These are phyloP conservation scores for Micromussa lordhowensis DNA, from an alignment of 92 coral and sea anemone genomes.

Conservation along the genomic window DNA sequence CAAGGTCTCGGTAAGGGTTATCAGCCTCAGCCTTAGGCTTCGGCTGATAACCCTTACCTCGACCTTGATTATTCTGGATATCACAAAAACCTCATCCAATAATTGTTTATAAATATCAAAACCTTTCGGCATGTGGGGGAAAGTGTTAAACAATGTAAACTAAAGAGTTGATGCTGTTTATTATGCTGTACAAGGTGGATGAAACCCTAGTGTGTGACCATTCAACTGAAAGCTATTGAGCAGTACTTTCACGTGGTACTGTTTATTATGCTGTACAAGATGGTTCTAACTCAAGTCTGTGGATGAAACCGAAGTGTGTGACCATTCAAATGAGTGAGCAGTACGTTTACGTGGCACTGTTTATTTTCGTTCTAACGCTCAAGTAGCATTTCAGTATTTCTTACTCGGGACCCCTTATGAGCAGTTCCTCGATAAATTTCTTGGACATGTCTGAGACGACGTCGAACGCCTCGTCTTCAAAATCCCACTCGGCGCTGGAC, in stretches of 20 bases:
- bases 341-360: neutral
- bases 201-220: no score
- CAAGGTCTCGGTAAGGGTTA: no score
- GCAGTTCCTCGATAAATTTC: slow-evolving; percentile 87
- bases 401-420: slow-evolving; percentile 82
- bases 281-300: neutral
- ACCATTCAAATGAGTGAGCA: neutral
- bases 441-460: slow-evolving; percentile 92
- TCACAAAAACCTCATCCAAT: no score
- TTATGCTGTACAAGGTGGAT: neutral
- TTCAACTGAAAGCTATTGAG: no score
- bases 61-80: no score
- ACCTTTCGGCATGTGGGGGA: neutral
- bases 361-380: neutral
- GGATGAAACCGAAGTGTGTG: neutral
- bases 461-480: slow-evolving; percentile 95
- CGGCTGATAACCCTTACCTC: no score
- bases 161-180: neutral
- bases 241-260: no score
- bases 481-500: slow-evolving; percentile 94
- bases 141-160: neutral
- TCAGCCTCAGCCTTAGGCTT: no score
- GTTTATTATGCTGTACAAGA: no score
- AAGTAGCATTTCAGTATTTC: neutral
- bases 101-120: no score